phyloP scores from a whole-genome alignment of 2,797 vertebrate genomes.

The Labroides dimidiatus region DNA sequence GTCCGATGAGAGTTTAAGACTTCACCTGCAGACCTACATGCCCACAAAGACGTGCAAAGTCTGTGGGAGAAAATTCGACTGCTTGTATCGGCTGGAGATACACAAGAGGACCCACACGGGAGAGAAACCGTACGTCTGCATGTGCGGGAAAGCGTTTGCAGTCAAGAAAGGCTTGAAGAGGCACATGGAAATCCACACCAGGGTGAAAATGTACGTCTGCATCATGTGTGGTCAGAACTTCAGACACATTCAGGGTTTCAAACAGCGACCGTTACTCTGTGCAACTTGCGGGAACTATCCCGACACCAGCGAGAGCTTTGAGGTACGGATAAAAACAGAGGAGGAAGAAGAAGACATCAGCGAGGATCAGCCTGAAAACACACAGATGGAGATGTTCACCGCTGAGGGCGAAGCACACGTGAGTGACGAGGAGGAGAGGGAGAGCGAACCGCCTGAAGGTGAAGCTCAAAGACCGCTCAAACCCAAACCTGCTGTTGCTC shows the following conservation, averaged over 20 bases:
- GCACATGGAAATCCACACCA: background rate
- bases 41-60: slow-evolving; percentile 35
- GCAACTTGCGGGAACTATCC: slow-evolving; percentile 49
- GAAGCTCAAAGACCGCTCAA: background rate
- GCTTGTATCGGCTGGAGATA: background rate
- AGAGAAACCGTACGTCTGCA: background rate
- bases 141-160: background rate
- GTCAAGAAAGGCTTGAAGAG: background rate
- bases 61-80: slow-evolving; percentile 5
- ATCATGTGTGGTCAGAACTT: background rate
- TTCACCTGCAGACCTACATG: slow-evolving; percentile 40
- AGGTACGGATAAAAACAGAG: slow-evolving; percentile 40
- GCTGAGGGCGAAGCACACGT: background rate
- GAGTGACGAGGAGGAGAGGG: slow-evolving; percentile 35
- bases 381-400: background rate
- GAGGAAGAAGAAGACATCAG: slow-evolving; percentile 18
- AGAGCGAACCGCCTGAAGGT: background rate
- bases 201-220: background rate
- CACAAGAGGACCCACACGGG: background rate
- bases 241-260: background rate
- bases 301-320: slow-evolving; percentile 10
- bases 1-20: slow-evolving; percentile 26
- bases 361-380: background rate
- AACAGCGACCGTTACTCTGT: slow-evolving; percentile 27
- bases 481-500: background rate